These are phyloP conservation scores for Tetheella fluctuosa DNA, from an alignment of 2,888 invertebrate species.

Conservation along the genomic window DNA sequence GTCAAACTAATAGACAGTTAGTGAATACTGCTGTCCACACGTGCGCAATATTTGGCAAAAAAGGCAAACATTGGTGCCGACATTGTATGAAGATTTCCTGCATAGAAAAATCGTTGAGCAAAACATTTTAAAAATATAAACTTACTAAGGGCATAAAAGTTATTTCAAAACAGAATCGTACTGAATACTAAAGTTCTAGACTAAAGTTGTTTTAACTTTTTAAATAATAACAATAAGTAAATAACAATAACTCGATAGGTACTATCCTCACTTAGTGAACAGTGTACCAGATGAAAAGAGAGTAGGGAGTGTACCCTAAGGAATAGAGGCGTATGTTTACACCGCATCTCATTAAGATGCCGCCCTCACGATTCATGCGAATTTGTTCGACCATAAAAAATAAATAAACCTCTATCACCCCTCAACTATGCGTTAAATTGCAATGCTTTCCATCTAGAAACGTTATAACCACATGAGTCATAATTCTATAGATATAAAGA, in stretches of 20 bases:
- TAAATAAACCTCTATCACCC: slow-evolving; percentile 60
- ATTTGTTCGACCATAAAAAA: slow-evolving; percentile 70
- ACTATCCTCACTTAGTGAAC: background rate
- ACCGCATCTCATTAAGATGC: slow-evolving; percentile 74
- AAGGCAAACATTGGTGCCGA: no score
- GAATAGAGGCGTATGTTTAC: slow-evolving; percentile 66
- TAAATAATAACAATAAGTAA: slow-evolving; percentile 20
- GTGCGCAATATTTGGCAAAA: no score
- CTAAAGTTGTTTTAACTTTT: background rate
- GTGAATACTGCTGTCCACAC: no score
- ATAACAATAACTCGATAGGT: slow-evolving; percentile 35
- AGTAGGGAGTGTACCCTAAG: slow-evolving; percentile 55
- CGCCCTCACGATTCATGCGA: slow-evolving; percentile 41
- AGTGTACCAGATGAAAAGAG: slow-evolving; percentile 21
- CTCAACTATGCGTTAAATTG: slow-evolving; percentile 48
- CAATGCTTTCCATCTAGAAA: slow-evolving; percentile 18
- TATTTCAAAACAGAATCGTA: background rate
- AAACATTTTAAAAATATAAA: no score
- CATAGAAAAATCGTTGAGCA: no score
- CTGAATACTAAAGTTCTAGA: background rate
- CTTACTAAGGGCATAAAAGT: no score
- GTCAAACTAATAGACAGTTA: no score
- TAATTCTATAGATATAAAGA: background rate
- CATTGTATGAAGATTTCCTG: no score
- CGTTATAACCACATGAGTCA: background rate